Evolutionary conservation across 2,797 vertebrate species (phyloP).

Genomic region (Hydrophis major): DNA sequence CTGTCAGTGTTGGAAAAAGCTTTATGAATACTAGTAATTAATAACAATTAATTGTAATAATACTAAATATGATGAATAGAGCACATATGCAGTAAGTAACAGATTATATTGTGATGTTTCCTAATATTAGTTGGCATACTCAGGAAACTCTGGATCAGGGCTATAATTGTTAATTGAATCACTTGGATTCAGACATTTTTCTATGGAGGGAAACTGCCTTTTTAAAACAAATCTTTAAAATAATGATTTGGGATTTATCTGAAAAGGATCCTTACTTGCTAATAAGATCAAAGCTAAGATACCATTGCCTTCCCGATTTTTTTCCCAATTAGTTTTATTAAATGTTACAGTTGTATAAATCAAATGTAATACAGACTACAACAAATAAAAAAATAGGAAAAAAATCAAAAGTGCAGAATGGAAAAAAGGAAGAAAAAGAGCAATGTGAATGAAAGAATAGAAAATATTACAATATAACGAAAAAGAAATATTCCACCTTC

Average conservation of each 20-base stretch:
- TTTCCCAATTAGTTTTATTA: background rate
- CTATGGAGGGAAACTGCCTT: background rate
- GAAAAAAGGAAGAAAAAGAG: background rate
- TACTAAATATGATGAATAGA: background rate
- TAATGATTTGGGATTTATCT: background rate
- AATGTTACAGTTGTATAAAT: background rate
- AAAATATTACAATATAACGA: background rate
- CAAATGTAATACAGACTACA: background rate
- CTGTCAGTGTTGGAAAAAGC: background rate
- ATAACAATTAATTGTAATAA: background rate
- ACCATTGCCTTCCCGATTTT: background rate
- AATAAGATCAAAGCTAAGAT: slow-evolving; percentile 7
- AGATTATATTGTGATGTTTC: background rate
- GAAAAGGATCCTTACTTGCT: background rate
- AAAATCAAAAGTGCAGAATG: background rate
- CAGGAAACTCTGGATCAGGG: background rate
- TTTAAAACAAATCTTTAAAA: background rate
- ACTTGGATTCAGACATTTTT: background rate
- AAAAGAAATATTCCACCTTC: background rate
- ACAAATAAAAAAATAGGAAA: background rate
- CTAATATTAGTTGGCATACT: background rate
- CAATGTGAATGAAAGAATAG: background rate
- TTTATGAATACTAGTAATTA: background rate
- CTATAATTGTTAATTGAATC: background rate
- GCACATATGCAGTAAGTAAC: background rate